Evolutionary conservation across 2,888 invertebrate genomes (phyloP).

Genomic region (Aspidiotus rigidus): DNA sequence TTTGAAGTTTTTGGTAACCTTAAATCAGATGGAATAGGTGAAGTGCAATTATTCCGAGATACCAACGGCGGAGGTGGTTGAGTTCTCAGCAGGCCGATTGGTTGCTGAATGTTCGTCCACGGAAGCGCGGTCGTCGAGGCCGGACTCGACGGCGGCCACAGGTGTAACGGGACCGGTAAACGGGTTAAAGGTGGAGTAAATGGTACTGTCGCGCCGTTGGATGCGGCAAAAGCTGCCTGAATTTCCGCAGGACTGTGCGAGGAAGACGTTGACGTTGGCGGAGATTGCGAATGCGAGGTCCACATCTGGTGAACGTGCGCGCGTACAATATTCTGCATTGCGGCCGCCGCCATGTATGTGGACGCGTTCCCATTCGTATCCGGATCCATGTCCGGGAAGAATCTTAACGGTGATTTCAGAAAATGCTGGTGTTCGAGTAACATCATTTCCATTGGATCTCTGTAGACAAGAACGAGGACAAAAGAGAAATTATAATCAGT

Average conservation of each 20-base stretch:
- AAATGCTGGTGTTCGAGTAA: constrained; percentile 63
- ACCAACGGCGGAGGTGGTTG: constrained; percentile 21
- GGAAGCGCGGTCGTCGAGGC: constrained; percentile 24
- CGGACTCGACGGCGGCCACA: constrained; percentile 23
- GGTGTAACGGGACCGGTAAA: constrained; percentile 26
- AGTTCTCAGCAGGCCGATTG: constrained; percentile 24
- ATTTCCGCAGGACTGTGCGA: constrained; percentile 12
- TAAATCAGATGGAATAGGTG: constrained; percentile 30
- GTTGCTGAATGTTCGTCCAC: constrained; percentile 28
- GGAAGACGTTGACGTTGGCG: constrained; percentile 24
- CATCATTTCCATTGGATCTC: constrained; percentile 86
- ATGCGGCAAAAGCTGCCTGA: constrained; percentile 20
- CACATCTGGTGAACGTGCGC: constrained; percentile 26
- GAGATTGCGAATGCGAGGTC: constrained; percentile 20
- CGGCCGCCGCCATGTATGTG: constrained; percentile 22
- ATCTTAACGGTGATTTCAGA: constrained; percentile 25
- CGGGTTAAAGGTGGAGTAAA: constrained; percentile 27
- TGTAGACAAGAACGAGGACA: constrained; percentile 42
- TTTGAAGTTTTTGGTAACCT: constrained; percentile 30
- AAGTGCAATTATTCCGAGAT: constrained; percentile 28
- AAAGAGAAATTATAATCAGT: no score
- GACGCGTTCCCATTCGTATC: constrained; percentile 23
- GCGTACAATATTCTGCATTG: constrained; percentile 20
- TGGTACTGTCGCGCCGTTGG: constrained; percentile 22
- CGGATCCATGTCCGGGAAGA: constrained; percentile 25